A percentile compares a stretch with the other conserved stretches of the same genome.
phyloP scores from a whole-genome alignment of 2,113 vertebrate genomes.

The Charina bottae region DNA sequence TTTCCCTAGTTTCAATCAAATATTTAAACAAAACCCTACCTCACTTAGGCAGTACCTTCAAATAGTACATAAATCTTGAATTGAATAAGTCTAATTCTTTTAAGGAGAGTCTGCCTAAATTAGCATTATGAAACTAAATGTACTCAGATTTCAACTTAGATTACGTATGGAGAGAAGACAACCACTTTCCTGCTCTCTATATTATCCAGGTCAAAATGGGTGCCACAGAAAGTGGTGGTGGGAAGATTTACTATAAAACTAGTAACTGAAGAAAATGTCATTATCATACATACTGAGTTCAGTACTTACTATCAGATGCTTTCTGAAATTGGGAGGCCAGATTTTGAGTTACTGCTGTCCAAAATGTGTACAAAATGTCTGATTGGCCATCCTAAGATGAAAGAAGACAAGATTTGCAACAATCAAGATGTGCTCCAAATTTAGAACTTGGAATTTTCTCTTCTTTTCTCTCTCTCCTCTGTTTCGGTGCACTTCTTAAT shows the following conservation, averaged over 20 bases:
- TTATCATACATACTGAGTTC: constrained; percentile 13
- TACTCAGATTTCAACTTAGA: neutral
- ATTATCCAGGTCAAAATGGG: neutral
- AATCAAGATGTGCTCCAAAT: constrained; percentile 20
- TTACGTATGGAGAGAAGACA: neutral
- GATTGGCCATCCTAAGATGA: constrained; percentile 86
- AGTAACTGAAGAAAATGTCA: constrained; percentile 12
- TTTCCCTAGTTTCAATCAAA: neutral
- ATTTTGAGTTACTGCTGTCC: constrained; percentile 88
- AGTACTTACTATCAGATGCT: constrained; percentile 87
- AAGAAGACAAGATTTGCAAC: constrained; percentile 19
- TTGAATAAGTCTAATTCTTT: neutral
- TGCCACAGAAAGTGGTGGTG: no score
- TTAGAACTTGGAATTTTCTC: neutral
- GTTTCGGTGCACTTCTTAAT: neutral
- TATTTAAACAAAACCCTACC: neutral
- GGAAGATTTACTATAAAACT: constrained; percentile 14
- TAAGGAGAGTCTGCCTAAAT: neutral
- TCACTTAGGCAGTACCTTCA: neutral
- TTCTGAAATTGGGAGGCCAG: constrained; percentile 88
- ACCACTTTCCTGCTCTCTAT: neutral
- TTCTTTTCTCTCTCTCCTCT: neutral
- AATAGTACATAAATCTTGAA: neutral
- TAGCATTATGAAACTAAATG: neutral
- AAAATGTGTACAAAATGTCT: constrained; percentile 92